Base-by-base conservation (phyloP, 2,113 vertebrate species). In the Tinamus guttatus region DNA sequence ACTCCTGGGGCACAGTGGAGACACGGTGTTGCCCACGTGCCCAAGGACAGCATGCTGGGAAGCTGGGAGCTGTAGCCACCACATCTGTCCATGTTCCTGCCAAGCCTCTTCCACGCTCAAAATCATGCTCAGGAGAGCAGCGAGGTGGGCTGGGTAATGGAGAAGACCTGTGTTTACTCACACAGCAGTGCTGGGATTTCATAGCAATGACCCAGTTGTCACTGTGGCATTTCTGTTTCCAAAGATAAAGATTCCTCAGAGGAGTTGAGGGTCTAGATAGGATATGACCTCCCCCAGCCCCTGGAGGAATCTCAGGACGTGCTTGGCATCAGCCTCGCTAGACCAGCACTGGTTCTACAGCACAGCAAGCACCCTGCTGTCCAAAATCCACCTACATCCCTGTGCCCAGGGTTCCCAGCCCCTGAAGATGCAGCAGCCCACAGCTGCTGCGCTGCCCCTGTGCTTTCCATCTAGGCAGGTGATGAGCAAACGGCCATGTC, bases 191-290 rank as follows among this genome's bases (percentile, higher is more conserved):
- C 34, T 8, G n/a, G 18, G 49, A 5, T 22, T 51, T n/a, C 52
- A 51, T 7, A 49, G 69, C 13, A 9, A 12, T 4, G 1, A 7
- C 13, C 19, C 0, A 0, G 59, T 40, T 62, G 41, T 16, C 52
- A 5, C 12, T 0, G 0, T 0, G 17, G 12, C 4, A 2, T 64
- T 79, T 34, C 34, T 32, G 45, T 64, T 79, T 34, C 34, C 34
- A 49, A 52, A 88, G 65, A 32, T 1, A 4, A n/a, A 30, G 58
- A 9, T 5, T 28, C 25, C 45, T 43, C n/a, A 62, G 30, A 17
- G 34, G 38, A n/a, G 1, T 3, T 21, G 49, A 38, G 7, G 8
- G 25, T 16, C 49, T 43, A 2, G 2, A 7, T 20, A 17, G n/a
- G 36, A 36, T 9, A 25, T 30, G 20, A 45, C 2, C 7, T 60